phyloP scores from a whole-genome alignment of 2,797 vertebrate genomes.

The Takifugu ocellatus region DNA sequence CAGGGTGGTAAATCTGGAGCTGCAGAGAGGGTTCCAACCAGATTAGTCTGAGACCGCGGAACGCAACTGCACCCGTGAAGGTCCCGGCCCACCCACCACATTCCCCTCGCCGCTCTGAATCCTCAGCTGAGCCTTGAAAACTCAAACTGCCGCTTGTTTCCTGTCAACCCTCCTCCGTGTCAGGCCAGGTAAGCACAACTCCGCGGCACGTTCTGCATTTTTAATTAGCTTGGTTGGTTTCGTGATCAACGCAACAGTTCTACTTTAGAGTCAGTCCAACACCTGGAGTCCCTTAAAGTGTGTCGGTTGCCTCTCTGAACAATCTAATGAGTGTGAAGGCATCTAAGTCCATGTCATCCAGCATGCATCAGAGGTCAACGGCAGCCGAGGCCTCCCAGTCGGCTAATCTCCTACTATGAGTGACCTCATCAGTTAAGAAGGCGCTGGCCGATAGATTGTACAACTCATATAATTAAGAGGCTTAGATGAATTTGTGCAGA shows the following conservation, averaged over 20 bases:
- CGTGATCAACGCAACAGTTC: not conserved
- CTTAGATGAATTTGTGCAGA: slow-evolving; percentile 60
- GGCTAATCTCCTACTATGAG: slow-evolving; percentile 65
- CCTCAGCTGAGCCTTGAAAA: not conserved
- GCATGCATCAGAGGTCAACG: slow-evolving; percentile 40
- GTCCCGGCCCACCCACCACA: not conserved
- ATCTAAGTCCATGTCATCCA: not conserved
- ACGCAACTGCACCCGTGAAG: not conserved
- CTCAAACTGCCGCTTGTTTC: slow-evolving; percentile 16
- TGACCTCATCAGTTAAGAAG: slow-evolving; percentile 70
- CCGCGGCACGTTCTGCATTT: slow-evolving; percentile 10
- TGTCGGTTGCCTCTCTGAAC: not conserved
- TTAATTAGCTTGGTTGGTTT: slow-evolving; percentile 6
- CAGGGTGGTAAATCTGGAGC: too few species aligned
- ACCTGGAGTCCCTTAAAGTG: slow-evolving; percentile 6
- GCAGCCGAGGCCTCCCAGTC: slow-evolving; percentile 43
- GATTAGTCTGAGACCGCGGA: not conserved
- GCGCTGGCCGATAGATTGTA: slow-evolving; percentile 44
- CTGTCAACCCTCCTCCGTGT: slow-evolving; percentile 34
- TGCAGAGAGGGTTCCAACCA: too few species aligned
- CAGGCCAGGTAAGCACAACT: slow-evolving; percentile 4
- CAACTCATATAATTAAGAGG: slow-evolving; percentile 62
- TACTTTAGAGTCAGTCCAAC: not conserved
- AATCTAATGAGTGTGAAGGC: not conserved
- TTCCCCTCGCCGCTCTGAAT: not conserved